Evolutionary conservation across 2,113 vertebrate genomes (phyloP).

Genomic region (Colaptes auratus): DNA sequence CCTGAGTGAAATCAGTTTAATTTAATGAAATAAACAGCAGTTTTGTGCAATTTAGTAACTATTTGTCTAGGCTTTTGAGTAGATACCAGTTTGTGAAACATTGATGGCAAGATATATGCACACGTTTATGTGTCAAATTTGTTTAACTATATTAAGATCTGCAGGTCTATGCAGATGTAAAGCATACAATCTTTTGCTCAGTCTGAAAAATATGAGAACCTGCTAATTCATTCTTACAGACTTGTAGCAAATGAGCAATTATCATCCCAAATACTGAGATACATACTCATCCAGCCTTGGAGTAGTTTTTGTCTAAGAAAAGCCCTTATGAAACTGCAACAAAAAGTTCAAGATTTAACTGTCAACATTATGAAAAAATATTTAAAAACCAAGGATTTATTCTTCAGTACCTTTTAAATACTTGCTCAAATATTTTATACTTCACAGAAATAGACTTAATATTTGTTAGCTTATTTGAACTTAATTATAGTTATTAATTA

Average conservation of each 20-base stretch:
- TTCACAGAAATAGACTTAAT: neutral
- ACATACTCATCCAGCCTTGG: neutral
- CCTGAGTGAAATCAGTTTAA: neutral
- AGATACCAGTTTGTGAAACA: neutral
- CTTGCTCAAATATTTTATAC: neutral
- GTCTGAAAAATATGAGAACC: neutral
- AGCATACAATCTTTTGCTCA: neutral
- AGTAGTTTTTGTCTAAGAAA: neutral
- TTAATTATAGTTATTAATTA: neutral
- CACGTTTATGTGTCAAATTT: neutral
- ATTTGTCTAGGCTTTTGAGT: neutral
- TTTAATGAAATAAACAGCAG: neutral
- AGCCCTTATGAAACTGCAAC: neutral
- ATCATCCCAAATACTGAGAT: neutral
- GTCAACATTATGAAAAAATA: neutral
- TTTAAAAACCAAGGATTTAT: fast-evolving
- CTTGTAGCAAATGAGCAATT: neutral
- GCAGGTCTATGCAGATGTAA: neutral
- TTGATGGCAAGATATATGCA: neutral
- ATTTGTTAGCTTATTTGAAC: neutral
- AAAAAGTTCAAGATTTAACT: neutral
- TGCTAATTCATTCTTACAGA: neutral
- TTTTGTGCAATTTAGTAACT: neutral
- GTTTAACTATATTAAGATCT: neutral
- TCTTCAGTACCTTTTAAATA: neutral